Conservation (phyloP, 1,140 invertebrate genomes). For the Papilio polyxenes region DNA sequence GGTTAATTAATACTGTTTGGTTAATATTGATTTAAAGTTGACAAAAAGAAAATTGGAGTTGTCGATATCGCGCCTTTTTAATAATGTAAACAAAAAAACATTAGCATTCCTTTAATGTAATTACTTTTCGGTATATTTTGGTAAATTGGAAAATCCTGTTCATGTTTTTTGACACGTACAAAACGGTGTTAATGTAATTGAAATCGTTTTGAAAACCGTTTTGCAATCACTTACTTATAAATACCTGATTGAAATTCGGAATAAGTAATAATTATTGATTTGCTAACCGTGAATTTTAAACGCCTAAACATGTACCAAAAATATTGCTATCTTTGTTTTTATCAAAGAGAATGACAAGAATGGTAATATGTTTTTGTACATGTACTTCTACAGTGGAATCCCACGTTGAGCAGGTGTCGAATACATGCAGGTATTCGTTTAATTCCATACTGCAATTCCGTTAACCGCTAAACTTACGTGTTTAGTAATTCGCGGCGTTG, state of each 20-base stretch:
- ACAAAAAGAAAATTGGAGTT: neutral
- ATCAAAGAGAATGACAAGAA: neutral
- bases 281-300: neutral
- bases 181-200: slow-evolving; percentile 3
- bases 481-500: slow-evolving; percentile 5
- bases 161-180: neutral
- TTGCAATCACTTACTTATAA: neutral
- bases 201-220: slow-evolving; percentile 16
- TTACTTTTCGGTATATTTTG: neutral
- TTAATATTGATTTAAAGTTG: neutral
- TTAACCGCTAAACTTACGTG: neutral
- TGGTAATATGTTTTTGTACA: neutral
- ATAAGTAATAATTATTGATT: neutral
- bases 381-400: neutral
- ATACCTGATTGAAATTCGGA: neutral
- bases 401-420: neutral
- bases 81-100: too few relatives aligned
- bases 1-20: neutral
- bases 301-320: too few relatives aligned
- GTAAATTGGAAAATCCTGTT: neutral
- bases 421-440: slow-evolving; percentile 1
- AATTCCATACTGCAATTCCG: slow-evolving; percentile 1
- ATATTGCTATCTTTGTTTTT: neutral
- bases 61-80: neutral
- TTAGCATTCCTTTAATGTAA: neutral